Evolutionary conservation across 2,888 invertebrate genomes (phyloP), one percentile per base, ranked within the genome.

Genomic region (Deilephila elpenor): DNA sequence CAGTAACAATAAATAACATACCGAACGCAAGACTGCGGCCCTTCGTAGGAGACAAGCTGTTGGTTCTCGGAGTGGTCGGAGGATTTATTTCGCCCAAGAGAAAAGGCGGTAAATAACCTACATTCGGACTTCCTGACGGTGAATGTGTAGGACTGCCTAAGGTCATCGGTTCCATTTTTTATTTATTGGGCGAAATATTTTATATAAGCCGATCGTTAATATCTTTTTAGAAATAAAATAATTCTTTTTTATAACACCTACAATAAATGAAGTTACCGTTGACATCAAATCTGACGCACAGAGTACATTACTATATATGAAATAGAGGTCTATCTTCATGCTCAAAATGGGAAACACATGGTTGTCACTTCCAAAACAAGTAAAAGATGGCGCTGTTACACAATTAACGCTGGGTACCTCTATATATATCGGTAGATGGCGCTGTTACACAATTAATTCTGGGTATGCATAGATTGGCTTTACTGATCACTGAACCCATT

Each of bases 101-200:
- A 89, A 97, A 98, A 75, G 96, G 96, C 70, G 98, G 98, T 82
- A 98, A 93, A 91, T 96, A 98, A 70, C 96, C 96, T 56, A 96
- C 96, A 82, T 95, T 96, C 59, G 95, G 94, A 78, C 95, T 96
- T 34, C 96, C 96, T 25, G 96, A 95, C 37, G 97, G 97, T 78
- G 96, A 97, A 81, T 96, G 96, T 71, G 96, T 96, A 2, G 97
- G 97, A 88, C 97, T 97, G 76, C 98, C 98, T 79, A 98, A 91
- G 73, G 96, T 95, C 98, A 98, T 98, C 71, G 98, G 98, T 89
- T 98, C 98, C 97, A 98, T 98, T 89, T 44, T 56, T 59, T 25
- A 34, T 32, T 32, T 29, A 25, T 25, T 14, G 0, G 0, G 8
- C 32, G 14, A 67, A 11, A 14, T 44, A n/a, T 56, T 56, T 56